Evolutionary conservation across 2,797 vertebrate genomes (phyloP).

Genomic region (Phaenicophaeus curvirostris): DNA sequence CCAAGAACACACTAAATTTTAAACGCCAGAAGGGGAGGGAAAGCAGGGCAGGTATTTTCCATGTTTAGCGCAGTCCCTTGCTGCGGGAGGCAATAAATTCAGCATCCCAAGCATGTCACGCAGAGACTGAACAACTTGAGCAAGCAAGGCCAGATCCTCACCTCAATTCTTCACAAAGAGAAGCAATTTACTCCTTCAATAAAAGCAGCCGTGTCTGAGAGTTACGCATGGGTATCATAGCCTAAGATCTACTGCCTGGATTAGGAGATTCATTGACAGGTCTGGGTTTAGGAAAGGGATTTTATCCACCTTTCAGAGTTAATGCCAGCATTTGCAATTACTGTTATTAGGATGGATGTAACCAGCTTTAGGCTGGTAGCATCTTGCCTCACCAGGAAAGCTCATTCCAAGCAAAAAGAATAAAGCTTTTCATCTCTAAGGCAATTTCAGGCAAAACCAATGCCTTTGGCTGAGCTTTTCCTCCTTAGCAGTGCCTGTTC

Average conservation of each 20-base stretch:
- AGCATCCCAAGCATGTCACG: not conserved
- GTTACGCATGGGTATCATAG: not conserved
- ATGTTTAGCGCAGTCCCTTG: not conserved
- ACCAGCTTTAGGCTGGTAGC: conserved; percentile 25
- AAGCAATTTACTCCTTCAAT: conserved; percentile 29
- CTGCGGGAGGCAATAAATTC: not conserved
- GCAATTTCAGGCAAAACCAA: not conserved
- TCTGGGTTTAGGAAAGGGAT: not conserved
- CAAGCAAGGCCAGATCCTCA: not conserved
- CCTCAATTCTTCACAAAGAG: not conserved
- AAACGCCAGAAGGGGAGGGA: not conserved
- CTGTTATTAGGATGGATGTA: not conserved
- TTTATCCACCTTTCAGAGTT: not conserved
- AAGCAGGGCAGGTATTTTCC: not conserved
- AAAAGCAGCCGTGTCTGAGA: not conserved
- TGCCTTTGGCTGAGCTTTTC: not conserved
- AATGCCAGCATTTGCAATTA: not conserved
- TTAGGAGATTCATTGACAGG: conserved; percentile 14
- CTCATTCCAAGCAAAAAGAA: not conserved
- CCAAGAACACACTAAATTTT: not conserved
- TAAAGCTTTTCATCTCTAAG: not conserved
- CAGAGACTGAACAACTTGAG: not conserved
- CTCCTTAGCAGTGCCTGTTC: not conserved
- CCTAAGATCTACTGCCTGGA: not conserved
- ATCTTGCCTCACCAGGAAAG: not conserved